Percentiles rank a stretch among this genome's conserved stretches.
These are phyloP conservation scores for Amitus sp. DNA, from an alignment of 2,888 invertebrate genomes.

Conservation along the genomic window DNA sequence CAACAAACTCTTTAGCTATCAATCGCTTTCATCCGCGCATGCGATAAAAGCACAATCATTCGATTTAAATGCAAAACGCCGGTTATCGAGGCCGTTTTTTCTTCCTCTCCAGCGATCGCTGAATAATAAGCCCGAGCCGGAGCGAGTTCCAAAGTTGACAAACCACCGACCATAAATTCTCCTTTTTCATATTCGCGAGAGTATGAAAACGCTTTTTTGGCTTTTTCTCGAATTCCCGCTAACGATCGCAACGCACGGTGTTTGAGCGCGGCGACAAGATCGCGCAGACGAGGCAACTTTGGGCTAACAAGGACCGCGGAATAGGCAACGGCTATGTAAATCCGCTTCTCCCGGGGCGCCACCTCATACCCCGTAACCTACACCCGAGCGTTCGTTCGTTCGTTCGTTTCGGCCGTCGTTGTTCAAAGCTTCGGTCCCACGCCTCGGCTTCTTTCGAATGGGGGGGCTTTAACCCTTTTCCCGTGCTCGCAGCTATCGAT, in stretches of 20 bases:
- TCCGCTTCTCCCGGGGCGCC: slow-evolving; percentile 41
- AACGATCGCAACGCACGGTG: slow-evolving; percentile 42
- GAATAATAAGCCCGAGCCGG: slow-evolving; percentile 15
- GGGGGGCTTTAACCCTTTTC: slow-evolving; percentile 63
- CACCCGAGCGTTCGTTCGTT: slow-evolving; percentile 10
- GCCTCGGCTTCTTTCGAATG: slow-evolving; percentile 43
- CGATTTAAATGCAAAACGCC: background rate
- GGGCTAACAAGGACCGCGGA: slow-evolving; percentile 56
- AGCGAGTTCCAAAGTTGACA: too few relatives aligned
- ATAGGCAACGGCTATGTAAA: slow-evolving; percentile 43
- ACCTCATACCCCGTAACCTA: slow-evolving; percentile 32
- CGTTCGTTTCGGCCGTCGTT: too few relatives aligned
- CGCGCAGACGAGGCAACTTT: slow-evolving; percentile 58
- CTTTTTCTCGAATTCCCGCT: slow-evolving; percentile 18
- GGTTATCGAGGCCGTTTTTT: too few relatives aligned
- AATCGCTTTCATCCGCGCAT: background rate
- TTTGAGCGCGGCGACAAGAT: slow-evolving; percentile 53
- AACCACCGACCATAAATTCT: slow-evolving; percentile 9
- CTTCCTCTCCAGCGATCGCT: too few relatives aligned
- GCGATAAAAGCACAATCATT: background rate
- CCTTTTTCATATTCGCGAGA: slow-evolving; percentile 21
- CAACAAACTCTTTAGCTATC: background rate
- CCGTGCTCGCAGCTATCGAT: slow-evolving; percentile 59
- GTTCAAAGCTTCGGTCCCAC: slow-evolving; percentile 44
- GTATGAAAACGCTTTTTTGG: slow-evolving; percentile 8